Conservation (phyloP, 2,113 vertebrate species). For the Xiphophorus maculatus region DNA sequence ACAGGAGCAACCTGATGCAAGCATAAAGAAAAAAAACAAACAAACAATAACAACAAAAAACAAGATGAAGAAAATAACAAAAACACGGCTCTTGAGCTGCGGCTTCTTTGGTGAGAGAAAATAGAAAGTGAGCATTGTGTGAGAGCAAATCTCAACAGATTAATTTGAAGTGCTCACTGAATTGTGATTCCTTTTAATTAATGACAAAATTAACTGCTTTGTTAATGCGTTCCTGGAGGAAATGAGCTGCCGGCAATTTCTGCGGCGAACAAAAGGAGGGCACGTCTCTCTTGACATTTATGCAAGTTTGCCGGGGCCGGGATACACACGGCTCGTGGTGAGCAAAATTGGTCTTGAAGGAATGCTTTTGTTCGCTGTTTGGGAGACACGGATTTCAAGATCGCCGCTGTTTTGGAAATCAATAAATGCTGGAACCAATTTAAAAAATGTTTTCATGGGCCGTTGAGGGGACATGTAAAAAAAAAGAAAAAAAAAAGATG, state of each 20-base stretch:
- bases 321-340: conserved; percentile 66
- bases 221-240: conserved; percentile 81
- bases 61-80: neutral
- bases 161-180: conserved; percentile 82
- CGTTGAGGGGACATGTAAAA: conserved; percentile 10
- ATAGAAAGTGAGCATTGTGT: conserved; percentile 71
- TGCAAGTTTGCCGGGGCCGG: conserved; percentile 72
- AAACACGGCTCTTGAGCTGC: conserved; percentile 43
- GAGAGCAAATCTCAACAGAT: conserved; percentile 80
- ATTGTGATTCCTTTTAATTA: conserved; percentile 84
- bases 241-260: conserved; percentile 76
- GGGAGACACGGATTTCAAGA: conserved; percentile 31
- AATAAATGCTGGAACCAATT: conserved; percentile 19
- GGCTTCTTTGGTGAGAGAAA: conserved; percentile 64
- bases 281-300: conserved; percentile 79
- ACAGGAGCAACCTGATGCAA: conserved; percentile 45
- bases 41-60: neutral
- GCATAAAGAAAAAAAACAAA: conserved; percentile 11
- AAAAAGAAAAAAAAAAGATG: neutral
- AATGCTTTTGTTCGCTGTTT: conserved; percentile 59
- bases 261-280: conserved; percentile 74
- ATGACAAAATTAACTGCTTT: conserved; percentile 83
- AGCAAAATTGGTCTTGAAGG: conserved; percentile 71
- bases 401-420: conserved; percentile 29
- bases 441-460: conserved; percentile 9